These are phyloP conservation scores for Macrostomum cliftonense DNA, from an alignment of 2,888 invertebrate genomes.

Conservation along the genomic window DNA sequence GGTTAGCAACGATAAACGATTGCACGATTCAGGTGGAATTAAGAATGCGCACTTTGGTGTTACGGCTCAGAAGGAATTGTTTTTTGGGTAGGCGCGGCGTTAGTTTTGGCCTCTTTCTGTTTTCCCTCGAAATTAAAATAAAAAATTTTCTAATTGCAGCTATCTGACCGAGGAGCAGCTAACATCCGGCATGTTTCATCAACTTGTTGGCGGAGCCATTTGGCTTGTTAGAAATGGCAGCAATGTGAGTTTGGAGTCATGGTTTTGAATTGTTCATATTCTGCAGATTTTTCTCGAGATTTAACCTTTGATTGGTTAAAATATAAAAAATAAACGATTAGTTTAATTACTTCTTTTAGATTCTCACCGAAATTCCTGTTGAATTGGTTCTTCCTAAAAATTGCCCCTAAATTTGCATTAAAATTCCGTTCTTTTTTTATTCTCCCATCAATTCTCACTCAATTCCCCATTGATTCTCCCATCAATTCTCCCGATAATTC, in stretches of 20 bases:
- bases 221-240: slow-evolving; percentile 34
- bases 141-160: slow-evolving; percentile 15
- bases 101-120: not conserved
- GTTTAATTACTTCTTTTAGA: too few relatives aligned
- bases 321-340: too few relatives aligned
- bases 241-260: slow-evolving; percentile 9
- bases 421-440: too few relatives aligned
- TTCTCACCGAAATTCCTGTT: too few relatives aligned
- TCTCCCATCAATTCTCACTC: too few relatives aligned
- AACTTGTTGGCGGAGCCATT: slow-evolving; percentile 35
- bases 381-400: too few relatives aligned
- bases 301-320: too few relatives aligned
- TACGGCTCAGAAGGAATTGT: slow-evolving; percentile 27
- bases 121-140: not conserved
- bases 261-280: too few relatives aligned
- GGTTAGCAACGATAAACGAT: slow-evolving; percentile 25
- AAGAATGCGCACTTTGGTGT: slow-evolving; percentile 38
- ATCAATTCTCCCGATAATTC: too few relatives aligned
- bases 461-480: too few relatives aligned
- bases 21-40: slow-evolving; percentile 28
- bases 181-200: slow-evolving; percentile 23
- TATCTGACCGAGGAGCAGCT: slow-evolving; percentile 29
- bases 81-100: slow-evolving; percentile 34
- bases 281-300: too few relatives aligned
- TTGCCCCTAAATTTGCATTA: too few relatives aligned